These are phyloP conservation scores for Drosophila melanocephala DNA, from an alignment of 2,888 invertebrate genomes.

Conservation along the genomic window DNA sequence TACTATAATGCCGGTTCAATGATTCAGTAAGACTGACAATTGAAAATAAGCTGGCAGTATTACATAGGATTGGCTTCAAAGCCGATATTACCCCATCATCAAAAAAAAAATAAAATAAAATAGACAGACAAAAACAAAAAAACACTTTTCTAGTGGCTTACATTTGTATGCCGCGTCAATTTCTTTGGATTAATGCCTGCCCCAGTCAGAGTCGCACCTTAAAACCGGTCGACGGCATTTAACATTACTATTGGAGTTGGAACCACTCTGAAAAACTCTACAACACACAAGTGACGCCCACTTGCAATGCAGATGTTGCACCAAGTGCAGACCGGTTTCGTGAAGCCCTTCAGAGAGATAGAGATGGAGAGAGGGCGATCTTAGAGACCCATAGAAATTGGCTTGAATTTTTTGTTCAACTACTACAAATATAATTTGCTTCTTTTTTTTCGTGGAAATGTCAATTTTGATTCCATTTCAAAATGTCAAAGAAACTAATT, in stretches of 20 bases:
- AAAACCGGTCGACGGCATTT: constrained; percentile 75
- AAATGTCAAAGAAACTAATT: constrained; percentile 55
- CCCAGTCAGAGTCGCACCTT: constrained; percentile 65
- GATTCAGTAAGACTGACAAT: constrained; percentile 45
- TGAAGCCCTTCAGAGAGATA: constrained; percentile 56
- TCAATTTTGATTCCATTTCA: constrained; percentile 53
- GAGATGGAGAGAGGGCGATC: neutral
- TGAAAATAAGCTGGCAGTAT: constrained; percentile 43
- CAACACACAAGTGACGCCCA: constrained; percentile 55
- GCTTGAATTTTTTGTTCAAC: constrained; percentile 9
- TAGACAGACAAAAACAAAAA: constrained; percentile 24
- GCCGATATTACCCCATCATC: constrained; percentile 48
- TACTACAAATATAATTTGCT: constrained; percentile 2
- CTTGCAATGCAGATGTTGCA: constrained; percentile 45
- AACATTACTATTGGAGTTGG: constrained; percentile 34
- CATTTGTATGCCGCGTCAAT: constrained; percentile 53
- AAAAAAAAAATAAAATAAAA: neutral
- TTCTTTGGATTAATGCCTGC: constrained; percentile 51
- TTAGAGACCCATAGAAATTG: constrained; percentile 26
- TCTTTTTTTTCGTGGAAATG: constrained; percentile 53
- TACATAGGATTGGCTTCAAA: constrained; percentile 62
- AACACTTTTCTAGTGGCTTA: constrained; percentile 49
- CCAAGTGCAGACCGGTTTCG: constrained; percentile 60
- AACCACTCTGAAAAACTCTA: constrained; percentile 43
- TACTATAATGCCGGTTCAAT: constrained; percentile 31